A percentile compares a stretch with the other conserved stretches of the same genome.
Evolutionary conservation across 30 jellyfish, hydroid and myxozoan species (phyloP).

Genomic region (Clytia hemisphaerica): DNA sequence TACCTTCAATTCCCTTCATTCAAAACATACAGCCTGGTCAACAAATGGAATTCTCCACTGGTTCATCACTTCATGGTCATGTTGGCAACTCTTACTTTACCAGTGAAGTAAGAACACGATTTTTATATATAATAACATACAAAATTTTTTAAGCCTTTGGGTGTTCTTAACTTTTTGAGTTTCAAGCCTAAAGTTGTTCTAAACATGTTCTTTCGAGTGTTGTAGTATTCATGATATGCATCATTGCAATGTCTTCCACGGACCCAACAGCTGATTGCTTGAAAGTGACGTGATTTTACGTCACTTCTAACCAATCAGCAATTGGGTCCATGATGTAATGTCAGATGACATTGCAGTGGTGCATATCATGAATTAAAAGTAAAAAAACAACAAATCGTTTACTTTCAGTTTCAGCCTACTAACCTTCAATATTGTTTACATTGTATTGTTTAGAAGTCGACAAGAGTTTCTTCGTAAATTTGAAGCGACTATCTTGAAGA

Average conservation of each 20-base stretch:
- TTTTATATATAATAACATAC: too few species aligned
- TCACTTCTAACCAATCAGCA: too few species aligned
- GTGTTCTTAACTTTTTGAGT: background rate
- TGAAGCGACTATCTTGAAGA: too few species aligned
- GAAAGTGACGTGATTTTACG: too few species aligned
- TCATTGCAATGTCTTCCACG: constrained; percentile 39
- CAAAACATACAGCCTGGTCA: constrained; percentile 3
- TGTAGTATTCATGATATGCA: background rate
- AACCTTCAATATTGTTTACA: too few species aligned
- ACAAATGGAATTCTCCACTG: constrained; percentile 67
- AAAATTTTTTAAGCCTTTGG: background rate
- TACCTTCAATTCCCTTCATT: constrained; percentile 76
- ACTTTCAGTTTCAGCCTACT: too few species aligned
- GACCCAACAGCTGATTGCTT: constrained; percentile 50
- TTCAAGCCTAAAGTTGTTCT: background rate
- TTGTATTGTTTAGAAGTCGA: constrained; percentile 41
- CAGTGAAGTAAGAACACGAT: constrained; percentile 77
- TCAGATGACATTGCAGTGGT: too few species aligned
- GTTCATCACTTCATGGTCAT: constrained; percentile 86
- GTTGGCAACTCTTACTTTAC: constrained; percentile 81
- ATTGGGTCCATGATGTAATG: too few species aligned
- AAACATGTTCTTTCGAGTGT: background rate
- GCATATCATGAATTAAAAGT: too few species aligned
- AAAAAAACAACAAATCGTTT: too few species aligned
- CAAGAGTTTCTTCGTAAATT: constrained; percentile 43